These are phyloP conservation scores for Limulus polyphemus DNA, from an alignment of 2,888 invertebrate genomes.

Conservation along the genomic window DNA sequence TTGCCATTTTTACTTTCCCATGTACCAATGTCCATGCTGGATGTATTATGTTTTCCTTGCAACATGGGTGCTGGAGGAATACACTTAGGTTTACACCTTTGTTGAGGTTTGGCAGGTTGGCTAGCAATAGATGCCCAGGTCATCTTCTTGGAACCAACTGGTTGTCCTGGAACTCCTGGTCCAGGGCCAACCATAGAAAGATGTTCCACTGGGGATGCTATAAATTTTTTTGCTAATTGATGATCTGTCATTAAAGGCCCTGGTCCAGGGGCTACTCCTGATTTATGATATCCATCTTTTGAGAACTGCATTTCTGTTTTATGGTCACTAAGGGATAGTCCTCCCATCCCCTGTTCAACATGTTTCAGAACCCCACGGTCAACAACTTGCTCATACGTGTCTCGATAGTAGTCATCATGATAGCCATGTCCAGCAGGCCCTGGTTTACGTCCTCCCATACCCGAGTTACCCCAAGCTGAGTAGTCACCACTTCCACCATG, in stretches of 20 bases:
- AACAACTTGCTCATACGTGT: slow-evolving; percentile 33
- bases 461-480: neutral
- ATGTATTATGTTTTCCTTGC: slow-evolving; percentile 58
- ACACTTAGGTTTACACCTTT: slow-evolving; percentile 57
- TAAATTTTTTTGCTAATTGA: slow-evolving; percentile 21
- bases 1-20: slow-evolving; percentile 57
- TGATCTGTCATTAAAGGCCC: slow-evolving; percentile 21
- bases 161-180: slow-evolving; percentile 20
- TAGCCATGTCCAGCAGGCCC: slow-evolving; percentile 56
- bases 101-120: slow-evolving; percentile 57
- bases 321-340: slow-evolving; percentile 43
- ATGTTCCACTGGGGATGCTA: slow-evolving; percentile 16
- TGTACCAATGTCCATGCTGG: slow-evolving; percentile 80
- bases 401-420: slow-evolving; percentile 52
- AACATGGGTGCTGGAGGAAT: slow-evolving; percentile 86
- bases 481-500: slow-evolving; percentile 48
- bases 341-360: slow-evolving; percentile 70
- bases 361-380: slow-evolving; percentile 47
- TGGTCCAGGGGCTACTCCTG: slow-evolving; percentile 16
- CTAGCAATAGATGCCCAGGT: slow-evolving; percentile 96
- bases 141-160: slow-evolving; percentile 47
- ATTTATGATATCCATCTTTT: slow-evolving; percentile 21
- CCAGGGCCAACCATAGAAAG: slow-evolving; percentile 19
- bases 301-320: slow-evolving; percentile 21
- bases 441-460: neutral